Evolutionary conservation across 2,113 vertebrate genomes (phyloP).

Genomic region (Pygathrix nemaeus): DNA sequence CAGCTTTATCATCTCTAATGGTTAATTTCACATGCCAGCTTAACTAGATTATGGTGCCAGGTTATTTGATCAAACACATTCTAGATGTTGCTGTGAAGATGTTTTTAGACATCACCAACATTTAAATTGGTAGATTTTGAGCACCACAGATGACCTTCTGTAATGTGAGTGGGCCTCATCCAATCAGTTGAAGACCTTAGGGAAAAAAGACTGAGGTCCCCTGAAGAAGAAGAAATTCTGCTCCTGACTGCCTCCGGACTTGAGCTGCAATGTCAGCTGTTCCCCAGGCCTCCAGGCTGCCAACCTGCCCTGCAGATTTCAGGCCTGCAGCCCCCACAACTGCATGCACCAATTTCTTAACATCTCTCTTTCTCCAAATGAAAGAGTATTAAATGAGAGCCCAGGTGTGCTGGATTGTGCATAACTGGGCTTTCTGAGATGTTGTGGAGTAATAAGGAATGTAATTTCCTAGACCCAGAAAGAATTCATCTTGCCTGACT

Average conservation of each 20-base stretch:
- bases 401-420: background rate
- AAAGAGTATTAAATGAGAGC: background rate
- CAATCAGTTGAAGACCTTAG: background rate
- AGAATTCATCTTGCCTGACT: background rate
- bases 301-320: background rate
- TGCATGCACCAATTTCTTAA: background rate
- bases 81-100: background rate
- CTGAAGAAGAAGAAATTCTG: background rate
- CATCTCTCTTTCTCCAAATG: background rate
- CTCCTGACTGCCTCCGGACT: background rate
- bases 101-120: background rate
- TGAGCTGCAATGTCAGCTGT: too few species aligned
- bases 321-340: background rate
- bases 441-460: background rate
- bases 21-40: background rate
- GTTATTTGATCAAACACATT: background rate
- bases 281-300: background rate
- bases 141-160: background rate
- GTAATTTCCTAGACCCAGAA: background rate
- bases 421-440: background rate
- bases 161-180: background rate
- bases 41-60: background rate
- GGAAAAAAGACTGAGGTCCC: background rate
- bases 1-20: background rate
- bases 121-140: background rate